Evolutionary conservation across 2,888 invertebrate genomes (phyloP), one percentile per base, ranked within the genome.

Genomic region (Dryadula phaetusa): DNA sequence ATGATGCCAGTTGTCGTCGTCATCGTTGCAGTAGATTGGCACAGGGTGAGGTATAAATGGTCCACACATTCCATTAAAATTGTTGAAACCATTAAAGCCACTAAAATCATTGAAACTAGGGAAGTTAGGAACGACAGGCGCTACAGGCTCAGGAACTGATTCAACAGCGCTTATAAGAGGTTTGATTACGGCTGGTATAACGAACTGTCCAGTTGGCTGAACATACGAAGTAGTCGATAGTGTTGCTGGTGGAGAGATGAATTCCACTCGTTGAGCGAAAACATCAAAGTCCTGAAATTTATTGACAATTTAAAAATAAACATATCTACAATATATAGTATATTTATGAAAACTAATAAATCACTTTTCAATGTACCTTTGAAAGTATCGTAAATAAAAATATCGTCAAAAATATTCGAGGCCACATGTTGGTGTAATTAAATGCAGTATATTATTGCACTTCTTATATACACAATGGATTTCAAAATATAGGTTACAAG

Each of bases 401-500:
- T 49, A 71, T 65, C n/a, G 71, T 64, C 60, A 76, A 42, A 44
- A 74, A 68, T 68, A 68, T 65, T 56, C 44, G 74, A 69, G 75
- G 78, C 76, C 73, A 79, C 89, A 89, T 89, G 81, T 82, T 80
- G 75, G 70, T 75, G 72, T 74, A 72, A 82, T 76, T 85, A 82
- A 81, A 75, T 70, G 74, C 76, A 69, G 70, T 72, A 67, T 69
- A 63, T 67, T 74, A 74, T 65, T 70, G 71, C 73, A 76, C 75
- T 75, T 77, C 76, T 75, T 83, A 81, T 88, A 86, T 88, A 89
- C 83, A 84, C 77, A 76, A 74, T 69, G 66, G 70, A 75, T 89
- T 88, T 82, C 87, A 83, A 87, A 88, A 76, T 78, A 66, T 80
- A 75, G 78, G 80, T 83, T 78, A 84, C 76, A 78, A 63, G 82